A percentile compares a stretch with the other conserved stretches of the same genome.
These are phyloP conservation scores for Ormia ochracea DNA, from an alignment of 2,888 invertebrate genomes.

Conservation along the genomic window DNA sequence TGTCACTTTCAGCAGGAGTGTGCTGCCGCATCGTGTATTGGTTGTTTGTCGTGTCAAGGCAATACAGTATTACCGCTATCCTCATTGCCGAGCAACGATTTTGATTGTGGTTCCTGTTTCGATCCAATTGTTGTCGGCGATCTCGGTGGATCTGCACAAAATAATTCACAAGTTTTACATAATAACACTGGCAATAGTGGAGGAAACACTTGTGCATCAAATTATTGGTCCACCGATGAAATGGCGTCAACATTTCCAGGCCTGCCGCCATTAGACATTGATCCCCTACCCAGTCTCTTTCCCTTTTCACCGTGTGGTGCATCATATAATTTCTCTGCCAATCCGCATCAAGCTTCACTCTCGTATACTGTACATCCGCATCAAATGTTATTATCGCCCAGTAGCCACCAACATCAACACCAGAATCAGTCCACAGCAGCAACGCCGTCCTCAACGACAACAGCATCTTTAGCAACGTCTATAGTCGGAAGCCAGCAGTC, in stretches of 20 bases:
- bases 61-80: conserved; percentile 76
- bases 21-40: conserved; percentile 77
- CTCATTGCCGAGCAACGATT: conserved; percentile 75
- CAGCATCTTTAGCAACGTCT: conserved; percentile 64
- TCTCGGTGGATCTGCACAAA: conserved; percentile 71
- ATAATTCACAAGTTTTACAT: conserved; percentile 66
- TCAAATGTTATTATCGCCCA: conserved; percentile 83
- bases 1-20: conserved; percentile 74
- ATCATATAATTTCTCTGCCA: conserved; percentile 80
- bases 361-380: conserved; percentile 79
- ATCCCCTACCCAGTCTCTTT: conserved; percentile 90
- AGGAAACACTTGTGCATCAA: conserved; percentile 66
- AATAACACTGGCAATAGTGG: conserved; percentile 64
- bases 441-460: conserved; percentile 62
- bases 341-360: conserved; percentile 77
- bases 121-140: conserved; percentile 70
- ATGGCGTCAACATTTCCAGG: conserved; percentile 90
- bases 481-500: conserved; percentile 65
- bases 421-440: conserved; percentile 27
- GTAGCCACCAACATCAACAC: conserved; percentile 67
- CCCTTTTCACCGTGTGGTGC: conserved; percentile 90
- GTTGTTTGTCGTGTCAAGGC: conserved; percentile 77
- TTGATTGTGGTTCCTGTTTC: conserved; percentile 77
- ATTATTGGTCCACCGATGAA: conserved; percentile 82
- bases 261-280: conserved; percentile 88